These are phyloP conservation scores for Nyleta sp. DNA, from an alignment of 2,888 invertebrate species.

Conservation along the genomic window DNA sequence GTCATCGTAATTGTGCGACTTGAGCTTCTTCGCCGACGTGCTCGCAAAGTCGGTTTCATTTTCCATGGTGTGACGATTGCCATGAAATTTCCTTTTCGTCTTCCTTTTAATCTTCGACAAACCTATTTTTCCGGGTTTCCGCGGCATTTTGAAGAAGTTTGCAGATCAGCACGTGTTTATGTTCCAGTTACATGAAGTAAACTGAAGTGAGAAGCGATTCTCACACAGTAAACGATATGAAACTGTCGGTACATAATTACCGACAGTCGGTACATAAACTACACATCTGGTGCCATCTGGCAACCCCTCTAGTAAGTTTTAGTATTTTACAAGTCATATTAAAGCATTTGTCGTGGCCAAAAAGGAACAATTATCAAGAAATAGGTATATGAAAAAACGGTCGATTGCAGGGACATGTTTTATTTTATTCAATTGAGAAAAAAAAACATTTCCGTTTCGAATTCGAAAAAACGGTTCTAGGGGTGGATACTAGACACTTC, in stretches of 20 bases:
- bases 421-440: conserved; percentile 1
- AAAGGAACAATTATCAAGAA: conserved; percentile 14
- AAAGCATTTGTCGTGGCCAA: conserved; percentile 23
- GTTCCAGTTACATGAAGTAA: conserved; percentile 19
- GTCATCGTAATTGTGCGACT: conserved; percentile 15
- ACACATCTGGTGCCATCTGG: conserved; percentile 18
- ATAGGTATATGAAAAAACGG: conserved; percentile 6
- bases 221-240: conserved; percentile 24
- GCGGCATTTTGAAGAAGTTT: conserved; percentile 13
- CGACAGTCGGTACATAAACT: conserved; percentile 17
- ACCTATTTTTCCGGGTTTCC: conserved; percentile 24
- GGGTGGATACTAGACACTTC: conserved; percentile 12
- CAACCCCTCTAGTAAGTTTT: conserved; percentile 9
- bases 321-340: conserved; percentile 20
- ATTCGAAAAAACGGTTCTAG: conserved; percentile 19
- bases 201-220: conserved; percentile 30
- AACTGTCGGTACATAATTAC: conserved; percentile 23
- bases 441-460: conserved; percentile 1
- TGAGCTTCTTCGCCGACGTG: conserved; percentile 52
- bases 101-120: not conserved
- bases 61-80: conserved; percentile 20
- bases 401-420: conserved; percentile 6
- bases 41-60: conserved; percentile 23
- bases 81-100: conserved; percentile 8
- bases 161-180: conserved; percentile 3